These are phyloP conservation scores for Cichladusa arquata DNA, from an alignment of 2,113 vertebrate genomes.

Conservation along the genomic window DNA sequence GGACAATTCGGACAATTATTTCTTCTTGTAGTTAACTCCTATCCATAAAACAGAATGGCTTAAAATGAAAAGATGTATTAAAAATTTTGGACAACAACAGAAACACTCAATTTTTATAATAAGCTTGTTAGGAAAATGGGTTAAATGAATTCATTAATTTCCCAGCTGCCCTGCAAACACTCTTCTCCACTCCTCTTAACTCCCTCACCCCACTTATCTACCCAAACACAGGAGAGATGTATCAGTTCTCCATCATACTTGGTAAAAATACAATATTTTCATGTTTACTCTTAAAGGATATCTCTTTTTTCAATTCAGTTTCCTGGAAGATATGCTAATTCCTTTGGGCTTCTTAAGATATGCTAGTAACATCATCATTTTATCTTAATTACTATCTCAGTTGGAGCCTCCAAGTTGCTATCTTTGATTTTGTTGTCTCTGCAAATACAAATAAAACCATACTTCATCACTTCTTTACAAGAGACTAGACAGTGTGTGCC, in stretches of 20 bases:
- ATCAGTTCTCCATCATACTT: background rate
- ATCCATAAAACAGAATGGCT: background rate
- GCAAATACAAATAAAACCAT: background rate
- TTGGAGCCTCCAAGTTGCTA: background rate
- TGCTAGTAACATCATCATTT: background rate
- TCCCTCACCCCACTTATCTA: background rate
- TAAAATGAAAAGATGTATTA: background rate
- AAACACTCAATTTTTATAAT: background rate
- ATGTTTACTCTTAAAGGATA: background rate
- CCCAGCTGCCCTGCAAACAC: background rate
- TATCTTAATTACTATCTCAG: slow-evolving; percentile 35
- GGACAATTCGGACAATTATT: background rate
- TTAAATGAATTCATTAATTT: background rate
- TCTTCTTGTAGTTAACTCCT: background rate
- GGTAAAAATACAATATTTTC: background rate
- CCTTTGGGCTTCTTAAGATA: background rate
- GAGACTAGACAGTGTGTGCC: background rate
- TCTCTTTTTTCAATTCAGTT: background rate
- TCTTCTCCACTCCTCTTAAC: background rate
- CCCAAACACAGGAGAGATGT: background rate
- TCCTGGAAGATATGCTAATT: background rate
- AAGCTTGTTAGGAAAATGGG: background rate
- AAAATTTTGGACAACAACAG: background rate
- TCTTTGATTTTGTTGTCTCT: background rate
- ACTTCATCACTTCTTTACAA: background rate